Evolutionary conservation across 2,888 invertebrate species (phyloP).

Genomic region (Stenolophus ochropezus): DNA sequence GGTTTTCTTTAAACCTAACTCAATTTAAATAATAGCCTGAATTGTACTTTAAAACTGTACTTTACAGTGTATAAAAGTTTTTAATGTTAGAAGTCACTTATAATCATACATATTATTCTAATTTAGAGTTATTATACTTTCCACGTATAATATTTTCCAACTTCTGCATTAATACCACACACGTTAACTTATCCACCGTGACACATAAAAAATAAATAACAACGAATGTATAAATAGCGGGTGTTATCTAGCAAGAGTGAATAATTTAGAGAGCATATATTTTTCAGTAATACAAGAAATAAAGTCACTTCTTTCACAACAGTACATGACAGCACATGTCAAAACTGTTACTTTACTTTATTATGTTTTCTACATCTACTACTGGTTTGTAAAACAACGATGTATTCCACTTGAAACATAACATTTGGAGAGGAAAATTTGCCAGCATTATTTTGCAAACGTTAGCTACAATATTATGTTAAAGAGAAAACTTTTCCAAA

Average conservation of each 20-base stretch:
- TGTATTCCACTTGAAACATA: neutral
- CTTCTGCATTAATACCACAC: neutral
- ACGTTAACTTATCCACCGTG: neutral
- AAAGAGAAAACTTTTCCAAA: no score
- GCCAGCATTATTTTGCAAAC: neutral
- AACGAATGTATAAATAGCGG: neutral
- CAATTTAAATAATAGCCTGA: neutral
- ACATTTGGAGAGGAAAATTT: neutral
- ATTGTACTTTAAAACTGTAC: neutral
- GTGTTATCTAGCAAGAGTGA: neutral
- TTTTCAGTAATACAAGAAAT: constrained; percentile 17
- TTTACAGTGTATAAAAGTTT: neutral
- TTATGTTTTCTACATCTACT: constrained; percentile 6
- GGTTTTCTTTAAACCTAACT: no score
- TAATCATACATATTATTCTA: neutral
- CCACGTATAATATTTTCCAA: neutral
- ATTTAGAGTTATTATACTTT: neutral
- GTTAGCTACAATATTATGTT: neutral
- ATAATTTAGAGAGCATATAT: constrained; percentile 29
- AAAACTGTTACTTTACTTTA: constrained; percentile 19
- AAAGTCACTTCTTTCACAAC: constrained; percentile 8
- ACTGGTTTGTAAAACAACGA: neutral
- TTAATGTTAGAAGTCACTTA: neutral
- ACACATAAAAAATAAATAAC: neutral
- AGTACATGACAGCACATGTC: constrained; percentile 25